A percentile compares a stretch with the other conserved stretches of the same genome.
These are phyloP conservation scores for Urophycis tenuis DNA, from an alignment of 2,797 vertebrate genomes.

Conservation along the genomic window DNA sequence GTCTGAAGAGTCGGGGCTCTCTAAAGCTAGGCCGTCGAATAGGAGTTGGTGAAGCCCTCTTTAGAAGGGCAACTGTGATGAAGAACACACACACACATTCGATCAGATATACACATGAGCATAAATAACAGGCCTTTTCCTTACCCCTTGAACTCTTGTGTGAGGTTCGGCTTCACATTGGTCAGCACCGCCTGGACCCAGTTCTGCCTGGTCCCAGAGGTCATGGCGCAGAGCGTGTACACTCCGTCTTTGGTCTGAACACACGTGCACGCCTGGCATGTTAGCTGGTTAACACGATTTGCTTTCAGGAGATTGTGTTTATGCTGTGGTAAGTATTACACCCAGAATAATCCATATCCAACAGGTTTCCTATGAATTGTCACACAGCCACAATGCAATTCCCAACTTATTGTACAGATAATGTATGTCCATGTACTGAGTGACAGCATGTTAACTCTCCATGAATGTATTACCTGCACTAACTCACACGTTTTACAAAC, in stretches of 20 bases:
- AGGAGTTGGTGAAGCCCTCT: not conserved
- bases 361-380: not conserved
- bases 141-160: constrained; percentile 80
- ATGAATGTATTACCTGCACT: too few species aligned
- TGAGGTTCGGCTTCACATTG: constrained; percentile 73
- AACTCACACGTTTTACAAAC: too few species aligned
- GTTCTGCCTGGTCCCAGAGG: constrained; percentile 83
- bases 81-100: not conserved
- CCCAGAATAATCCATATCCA: not conserved
- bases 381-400: too few species aligned
- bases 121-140: not conserved
- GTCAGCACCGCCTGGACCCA: constrained; percentile 94
- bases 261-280: constrained; percentile 2
- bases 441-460: too few species aligned
- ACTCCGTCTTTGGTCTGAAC: constrained; percentile 82
- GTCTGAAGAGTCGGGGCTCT: not conserved
- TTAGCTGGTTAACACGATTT: not conserved
- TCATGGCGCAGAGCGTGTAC: constrained; percentile 87
- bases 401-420: too few species aligned
- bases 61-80: not conserved
- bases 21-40: not conserved
- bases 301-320: not conserved
- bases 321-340: not conserved
- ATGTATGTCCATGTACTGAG: too few species aligned
- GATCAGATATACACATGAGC: not conserved